Evolutionary conservation across 2,113 vertebrate species (phyloP).

Genomic region (Eptesicus fuscus): DNA sequence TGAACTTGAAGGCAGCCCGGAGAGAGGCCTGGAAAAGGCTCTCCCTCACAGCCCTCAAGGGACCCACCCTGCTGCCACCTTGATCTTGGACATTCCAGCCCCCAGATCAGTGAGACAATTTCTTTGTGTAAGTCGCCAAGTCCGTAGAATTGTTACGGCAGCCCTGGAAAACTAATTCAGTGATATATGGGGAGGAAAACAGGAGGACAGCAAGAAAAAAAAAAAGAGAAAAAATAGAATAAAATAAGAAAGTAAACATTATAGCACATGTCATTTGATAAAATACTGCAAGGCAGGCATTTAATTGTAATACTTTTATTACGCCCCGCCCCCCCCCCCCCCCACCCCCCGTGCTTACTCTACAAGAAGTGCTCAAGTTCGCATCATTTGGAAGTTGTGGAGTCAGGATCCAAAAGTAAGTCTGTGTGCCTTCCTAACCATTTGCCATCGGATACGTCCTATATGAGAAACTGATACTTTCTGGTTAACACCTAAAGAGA

Average conservation of each 20-base stretch:
- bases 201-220: background rate
- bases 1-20: background rate
- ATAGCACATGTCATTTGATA: background rate
- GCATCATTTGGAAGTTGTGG: background rate
- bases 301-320: background rate
- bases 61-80: background rate
- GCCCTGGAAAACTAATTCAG: background rate
- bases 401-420: background rate
- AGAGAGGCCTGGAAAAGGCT: background rate
- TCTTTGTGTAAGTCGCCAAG: background rate
- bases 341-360: background rate
- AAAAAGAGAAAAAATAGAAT: background rate
- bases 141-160: background rate
- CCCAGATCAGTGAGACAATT: background rate
- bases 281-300: background rate
- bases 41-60: background rate
- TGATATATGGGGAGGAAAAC: background rate
- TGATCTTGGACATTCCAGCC: background rate
- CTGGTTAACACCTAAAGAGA: background rate
- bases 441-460: background rate
- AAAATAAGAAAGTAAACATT: background rate
- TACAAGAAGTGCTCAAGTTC: background rate
- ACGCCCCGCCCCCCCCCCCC: too few species aligned
- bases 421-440: background rate
- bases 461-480: background rate